phyloP scores from a whole-genome alignment of 2,797 vertebrate genomes.

The Lagodon rhomboides region DNA sequence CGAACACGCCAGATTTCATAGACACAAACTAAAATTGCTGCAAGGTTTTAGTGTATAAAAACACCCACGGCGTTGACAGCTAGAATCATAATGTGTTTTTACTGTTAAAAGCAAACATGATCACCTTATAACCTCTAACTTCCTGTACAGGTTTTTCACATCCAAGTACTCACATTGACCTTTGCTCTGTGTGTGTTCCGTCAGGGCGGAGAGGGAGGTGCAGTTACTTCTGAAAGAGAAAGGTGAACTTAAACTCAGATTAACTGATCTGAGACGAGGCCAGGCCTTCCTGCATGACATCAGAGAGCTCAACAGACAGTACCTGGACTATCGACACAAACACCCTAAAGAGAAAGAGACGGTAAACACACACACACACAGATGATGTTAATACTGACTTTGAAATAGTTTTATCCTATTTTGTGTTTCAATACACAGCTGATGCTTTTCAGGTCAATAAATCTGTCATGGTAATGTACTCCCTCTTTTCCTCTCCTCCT shows the following conservation, averaged over 20 bases:
- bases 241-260: slow-evolving; percentile 44
- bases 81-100: background rate
- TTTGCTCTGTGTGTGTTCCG: background rate
- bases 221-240: slow-evolving; percentile 64
- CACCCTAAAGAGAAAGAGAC: slow-evolving; percentile 60
- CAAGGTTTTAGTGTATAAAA: background rate
- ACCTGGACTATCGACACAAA: slow-evolving; percentile 54
- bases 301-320: slow-evolving; percentile 55
- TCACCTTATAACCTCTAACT: background rate
- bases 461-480: background rate
- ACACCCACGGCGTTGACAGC: no score
- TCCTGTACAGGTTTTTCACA: background rate
- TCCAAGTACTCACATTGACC: background rate
- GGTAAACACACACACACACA: slow-evolving; percentile 45
- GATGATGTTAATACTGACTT: background rate
- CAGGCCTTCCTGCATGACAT: slow-evolving; percentile 64
- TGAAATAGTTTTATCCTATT: background rate
- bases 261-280: slow-evolving; percentile 65
- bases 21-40: background rate
- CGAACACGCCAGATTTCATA: background rate
- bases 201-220: slow-evolving; percentile 67
- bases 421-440: background rate
- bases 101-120: background rate
- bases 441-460: background rate
- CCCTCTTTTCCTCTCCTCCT: background rate